Conservation (phyloP, 2,113 vertebrate genomes). For the Heptranchias perlo region DNA sequence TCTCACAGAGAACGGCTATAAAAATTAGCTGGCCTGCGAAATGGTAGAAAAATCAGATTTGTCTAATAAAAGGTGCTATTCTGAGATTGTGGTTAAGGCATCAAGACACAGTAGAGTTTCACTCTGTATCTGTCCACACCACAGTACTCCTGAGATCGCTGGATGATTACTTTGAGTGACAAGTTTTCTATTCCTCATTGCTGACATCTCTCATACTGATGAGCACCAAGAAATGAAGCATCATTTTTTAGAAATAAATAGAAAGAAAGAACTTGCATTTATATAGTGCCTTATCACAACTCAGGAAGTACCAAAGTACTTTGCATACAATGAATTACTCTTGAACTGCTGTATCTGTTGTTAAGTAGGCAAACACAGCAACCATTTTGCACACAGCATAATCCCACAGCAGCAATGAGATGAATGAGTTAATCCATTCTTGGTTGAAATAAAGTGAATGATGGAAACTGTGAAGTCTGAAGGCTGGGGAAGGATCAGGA, state of each 20-base stretch:
- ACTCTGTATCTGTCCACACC: not conserved
- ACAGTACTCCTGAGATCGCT: not conserved
- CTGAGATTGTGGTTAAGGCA: not conserved
- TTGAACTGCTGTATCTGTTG: not conserved
- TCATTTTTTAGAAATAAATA: not conserved
- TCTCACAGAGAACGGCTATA: not conserved
- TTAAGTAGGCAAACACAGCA: not conserved
- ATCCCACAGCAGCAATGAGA: not conserved
- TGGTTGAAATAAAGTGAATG: not conserved
- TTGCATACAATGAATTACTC: not conserved
- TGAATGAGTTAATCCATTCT: not conserved
- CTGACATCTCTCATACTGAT: not conserved
- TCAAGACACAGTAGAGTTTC: too few relatives aligned
- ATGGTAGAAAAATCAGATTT: not conserved
- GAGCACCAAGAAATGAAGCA: not conserved
- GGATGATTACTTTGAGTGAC: not conserved
- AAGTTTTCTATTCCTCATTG: not conserved
- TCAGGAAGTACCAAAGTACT: not conserved
- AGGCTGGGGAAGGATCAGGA: not conserved
- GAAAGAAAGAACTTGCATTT: not conserved
- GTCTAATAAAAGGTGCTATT: not conserved
- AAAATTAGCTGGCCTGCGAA: not conserved
- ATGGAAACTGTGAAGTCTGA: not conserved
- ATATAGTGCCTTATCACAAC: not conserved
- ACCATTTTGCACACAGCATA: not conserved